phyloP scores from a whole-genome alignment of 2,888 invertebrate genomes.

The Acheta domesticus region DNA sequence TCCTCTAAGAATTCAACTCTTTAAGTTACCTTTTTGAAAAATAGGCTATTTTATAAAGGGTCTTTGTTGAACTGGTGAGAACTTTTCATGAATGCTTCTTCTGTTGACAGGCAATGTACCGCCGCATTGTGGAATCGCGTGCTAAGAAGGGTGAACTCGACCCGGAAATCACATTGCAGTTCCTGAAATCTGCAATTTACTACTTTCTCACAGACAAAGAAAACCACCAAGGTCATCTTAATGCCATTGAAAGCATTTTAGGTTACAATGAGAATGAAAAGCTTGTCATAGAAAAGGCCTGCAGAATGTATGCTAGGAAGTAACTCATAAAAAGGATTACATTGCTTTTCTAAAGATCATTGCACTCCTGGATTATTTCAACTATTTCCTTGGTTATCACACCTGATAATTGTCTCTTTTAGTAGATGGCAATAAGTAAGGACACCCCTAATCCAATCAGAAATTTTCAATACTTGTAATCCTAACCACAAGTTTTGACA shows the following conservation, averaged over 20 bases:
- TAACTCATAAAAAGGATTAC: neutral
- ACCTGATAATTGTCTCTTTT: no score
- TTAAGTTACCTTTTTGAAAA: no score
- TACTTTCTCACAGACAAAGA: conserved; percentile 88
- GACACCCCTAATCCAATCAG: no score
- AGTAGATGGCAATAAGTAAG: no score
- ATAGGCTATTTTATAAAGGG: no score
- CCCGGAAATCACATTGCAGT: conserved; percentile 88
- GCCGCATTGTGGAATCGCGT: conserved; percentile 74
- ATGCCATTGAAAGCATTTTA: conserved; percentile 87
- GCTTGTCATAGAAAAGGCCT: conserved; percentile 66
- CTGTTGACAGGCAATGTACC: conserved; percentile 73
- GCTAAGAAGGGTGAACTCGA: conserved; percentile 69
- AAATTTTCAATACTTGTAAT: no score
- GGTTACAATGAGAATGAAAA: conserved; percentile 81
- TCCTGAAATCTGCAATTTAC: conserved; percentile 88
- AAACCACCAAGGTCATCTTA: conserved; percentile 81
- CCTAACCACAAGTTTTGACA: no score
- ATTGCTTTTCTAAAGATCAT: no score
- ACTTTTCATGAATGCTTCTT: neutral
- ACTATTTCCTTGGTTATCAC: no score
- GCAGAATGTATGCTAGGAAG: conserved; percentile 29
- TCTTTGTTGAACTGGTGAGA: no score
- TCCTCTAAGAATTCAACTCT: no score
- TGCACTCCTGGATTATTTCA: no score